Base-by-base conservation (phyloP, 2,888 invertebrate species). In the Pammene aurita region DNA sequence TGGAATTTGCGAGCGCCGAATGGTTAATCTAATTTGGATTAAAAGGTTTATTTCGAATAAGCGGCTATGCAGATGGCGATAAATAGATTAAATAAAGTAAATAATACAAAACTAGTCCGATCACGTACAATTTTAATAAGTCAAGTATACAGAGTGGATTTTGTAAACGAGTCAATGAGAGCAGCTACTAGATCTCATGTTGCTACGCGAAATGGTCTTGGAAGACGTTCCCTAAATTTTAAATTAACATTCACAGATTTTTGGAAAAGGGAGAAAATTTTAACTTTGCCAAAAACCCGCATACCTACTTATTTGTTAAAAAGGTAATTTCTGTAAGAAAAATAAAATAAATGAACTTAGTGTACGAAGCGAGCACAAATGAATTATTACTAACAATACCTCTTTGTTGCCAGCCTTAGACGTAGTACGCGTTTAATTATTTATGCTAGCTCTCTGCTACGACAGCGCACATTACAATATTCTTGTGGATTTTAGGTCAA, bases 351-450 rank as follows among this genome's bases (percentile, higher is more conserved):
- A 62, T 42, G 34, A 57, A 42, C 56, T 63, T 58, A 46, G 67
- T 56, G 50, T 52, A 67, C 56, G 50, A 56, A 56, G 67, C 56
- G 66, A 41, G 55, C 16, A 56, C 67, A 52, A 68, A 63, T 68
- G 67, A 68, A 68, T 68, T n/a, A n/a, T n/a, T 57, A 34, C 63
- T 68, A 63, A 68, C 18, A 56, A 56, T 9, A n/a, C 34, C 66
- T 44, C 66, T 57, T 57, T 68, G 67, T 68, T 57, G 54, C 34
- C 62, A 48, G 67, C 67, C 48, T 63, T 63, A 57, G 67, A 57
- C 42, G 50, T 41, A 66, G 57, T 67, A 50, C 38, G 56, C 35
- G 13, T 57, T 68, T 63, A 57, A 68, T 63, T 52, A 68, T 68
- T 68, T 68, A 63, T 48, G 34, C 57, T 63, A 57, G 67, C 63